phyloP scores from a whole-genome alignment of 2,888 invertebrate species.

The Acleris sparsana region DNA sequence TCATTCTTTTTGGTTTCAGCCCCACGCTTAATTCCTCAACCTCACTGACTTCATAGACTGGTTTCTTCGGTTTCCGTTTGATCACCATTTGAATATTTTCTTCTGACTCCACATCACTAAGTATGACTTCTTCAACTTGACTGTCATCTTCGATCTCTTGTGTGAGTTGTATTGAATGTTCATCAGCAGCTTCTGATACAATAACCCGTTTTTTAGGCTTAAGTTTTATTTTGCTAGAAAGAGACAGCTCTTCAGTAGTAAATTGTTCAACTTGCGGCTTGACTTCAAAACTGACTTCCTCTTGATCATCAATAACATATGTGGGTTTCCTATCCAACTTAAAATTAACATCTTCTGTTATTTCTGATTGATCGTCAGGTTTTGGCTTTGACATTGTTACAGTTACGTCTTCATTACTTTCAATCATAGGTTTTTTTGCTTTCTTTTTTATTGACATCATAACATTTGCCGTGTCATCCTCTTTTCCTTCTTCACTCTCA shows the following conservation, averaged over 20 bases:
- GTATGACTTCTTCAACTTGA: slow-evolving; percentile 86
- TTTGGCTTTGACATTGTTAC: slow-evolving; percentile 66
- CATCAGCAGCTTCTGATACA: slow-evolving; percentile 86
- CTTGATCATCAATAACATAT: slow-evolving; percentile 86
- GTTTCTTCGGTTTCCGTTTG: slow-evolving; percentile 79
- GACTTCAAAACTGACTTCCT: slow-evolving; percentile 80
- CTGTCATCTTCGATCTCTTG: slow-evolving; percentile 86
- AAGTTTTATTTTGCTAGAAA: slow-evolving; percentile 88
- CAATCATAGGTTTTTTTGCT: slow-evolving; percentile 60
- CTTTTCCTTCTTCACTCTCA: slow-evolving; percentile 75
- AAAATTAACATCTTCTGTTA: slow-evolving; percentile 85
- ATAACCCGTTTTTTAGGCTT: slow-evolving; percentile 85
- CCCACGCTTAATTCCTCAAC: slow-evolving; percentile 84
- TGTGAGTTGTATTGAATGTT: slow-evolving; percentile 86
- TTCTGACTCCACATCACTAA: slow-evolving; percentile 85
- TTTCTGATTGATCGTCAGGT: slow-evolving; percentile 71
- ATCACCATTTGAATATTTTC: slow-evolving; percentile 82
- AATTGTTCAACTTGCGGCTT: slow-evolving; percentile 74
- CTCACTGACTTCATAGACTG: slow-evolving; percentile 84
- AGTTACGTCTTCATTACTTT: slow-evolving; percentile 63
- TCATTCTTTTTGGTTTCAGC: slow-evolving; percentile 74
- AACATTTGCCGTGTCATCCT: slow-evolving; percentile 65
- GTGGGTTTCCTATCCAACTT: slow-evolving; percentile 88
- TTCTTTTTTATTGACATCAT: slow-evolving; percentile 68
- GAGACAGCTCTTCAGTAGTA: slow-evolving; percentile 88